These are phyloP conservation scores for Numida meleagris DNA, from an alignment of 2,113 vertebrate genomes.

Conservation along the genomic window DNA sequence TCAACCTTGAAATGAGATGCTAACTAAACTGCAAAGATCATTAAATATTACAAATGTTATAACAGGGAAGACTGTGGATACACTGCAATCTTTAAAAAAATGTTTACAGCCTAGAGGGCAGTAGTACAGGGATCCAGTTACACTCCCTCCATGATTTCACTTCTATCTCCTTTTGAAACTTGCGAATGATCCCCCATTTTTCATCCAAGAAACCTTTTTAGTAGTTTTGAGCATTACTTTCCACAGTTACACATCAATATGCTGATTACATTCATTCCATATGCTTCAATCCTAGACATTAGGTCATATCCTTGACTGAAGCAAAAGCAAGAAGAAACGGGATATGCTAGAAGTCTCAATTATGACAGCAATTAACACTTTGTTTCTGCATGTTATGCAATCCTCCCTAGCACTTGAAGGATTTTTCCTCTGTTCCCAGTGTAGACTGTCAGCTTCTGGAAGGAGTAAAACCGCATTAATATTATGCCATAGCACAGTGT, in stretches of 20 bases:
- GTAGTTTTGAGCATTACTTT: background rate
- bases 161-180: background rate
- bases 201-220: background rate
- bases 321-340: background rate
- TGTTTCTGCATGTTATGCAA: background rate
- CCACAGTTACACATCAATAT: background rate
- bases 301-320: background rate
- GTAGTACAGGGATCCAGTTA: background rate
- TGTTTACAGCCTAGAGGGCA: background rate
- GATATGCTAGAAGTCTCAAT: background rate
- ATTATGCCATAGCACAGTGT: background rate
- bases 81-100: background rate
- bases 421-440: background rate
- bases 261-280: background rate
- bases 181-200: background rate
- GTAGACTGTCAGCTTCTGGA: background rate
- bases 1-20: slow-evolving; percentile 25
- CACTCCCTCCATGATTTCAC: background rate
- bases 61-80: background rate
- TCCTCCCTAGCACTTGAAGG: background rate
- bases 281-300: background rate
- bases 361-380: background rate
- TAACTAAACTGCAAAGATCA: slow-evolving; percentile 10
- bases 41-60: background rate
- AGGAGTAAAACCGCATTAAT: background rate